Evolutionary conservation across 1,140 invertebrate species (phyloP).

Genomic region (Octopus sinensis): DNA sequence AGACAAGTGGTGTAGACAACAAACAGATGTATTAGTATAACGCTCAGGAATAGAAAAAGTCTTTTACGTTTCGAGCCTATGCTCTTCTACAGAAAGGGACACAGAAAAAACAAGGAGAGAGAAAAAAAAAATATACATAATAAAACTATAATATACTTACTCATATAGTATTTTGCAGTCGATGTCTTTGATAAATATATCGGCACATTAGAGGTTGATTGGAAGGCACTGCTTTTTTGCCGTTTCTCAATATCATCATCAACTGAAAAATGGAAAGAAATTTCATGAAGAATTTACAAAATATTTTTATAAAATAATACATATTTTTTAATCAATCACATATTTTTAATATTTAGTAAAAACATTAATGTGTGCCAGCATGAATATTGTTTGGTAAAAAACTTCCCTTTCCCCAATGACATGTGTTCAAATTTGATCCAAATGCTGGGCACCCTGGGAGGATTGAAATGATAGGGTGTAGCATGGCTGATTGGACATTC

Average conservation of each 20-base stretch:
- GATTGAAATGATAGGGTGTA: too few relatives aligned
- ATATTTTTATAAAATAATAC: background rate
- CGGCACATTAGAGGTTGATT: background rate
- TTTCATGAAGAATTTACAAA: background rate
- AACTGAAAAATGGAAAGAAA: background rate
- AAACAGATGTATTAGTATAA: background rate
- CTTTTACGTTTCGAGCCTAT: background rate
- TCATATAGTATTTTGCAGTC: background rate
- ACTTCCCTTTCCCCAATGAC: too few relatives aligned
- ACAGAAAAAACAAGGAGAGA: background rate
- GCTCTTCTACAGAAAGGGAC: background rate
- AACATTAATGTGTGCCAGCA: background rate
- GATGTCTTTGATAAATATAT: conserved; percentile 2
- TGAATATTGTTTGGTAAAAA: background rate
- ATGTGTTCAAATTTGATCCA: too few relatives aligned
- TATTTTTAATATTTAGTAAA: background rate
- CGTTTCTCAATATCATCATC: conserved; percentile 7
- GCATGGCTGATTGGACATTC: too few relatives aligned
- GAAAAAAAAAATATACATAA: background rate
- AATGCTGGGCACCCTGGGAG: too few relatives aligned
- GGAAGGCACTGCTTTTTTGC: background rate
- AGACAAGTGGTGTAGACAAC: background rate
- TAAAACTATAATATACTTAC: background rate
- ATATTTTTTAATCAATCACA: background rate
- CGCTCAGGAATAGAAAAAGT: background rate